Conservation (phyloP, 1,140 invertebrate genomes). For the Hypsibius dujardini region DNA sequence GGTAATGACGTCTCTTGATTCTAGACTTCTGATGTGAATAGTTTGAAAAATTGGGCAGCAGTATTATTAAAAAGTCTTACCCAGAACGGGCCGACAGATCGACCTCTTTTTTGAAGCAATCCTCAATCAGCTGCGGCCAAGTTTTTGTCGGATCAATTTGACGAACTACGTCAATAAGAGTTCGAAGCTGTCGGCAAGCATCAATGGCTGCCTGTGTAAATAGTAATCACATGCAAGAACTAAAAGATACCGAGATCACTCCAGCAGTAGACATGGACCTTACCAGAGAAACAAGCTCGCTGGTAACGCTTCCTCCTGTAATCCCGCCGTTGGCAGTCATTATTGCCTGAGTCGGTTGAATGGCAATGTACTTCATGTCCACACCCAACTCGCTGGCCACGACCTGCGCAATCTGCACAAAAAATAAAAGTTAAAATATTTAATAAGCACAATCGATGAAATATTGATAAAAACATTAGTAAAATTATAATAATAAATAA, state of each 20-base stretch:
- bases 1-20: no score
- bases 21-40: no score
- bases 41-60: no score
- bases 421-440: background rate
- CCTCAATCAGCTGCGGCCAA: background rate
- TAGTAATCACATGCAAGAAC: background rate
- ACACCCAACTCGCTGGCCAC: slow-evolving; percentile 32
- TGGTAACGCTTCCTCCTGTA: background rate
- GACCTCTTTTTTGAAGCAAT: background rate
- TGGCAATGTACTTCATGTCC: background rate
- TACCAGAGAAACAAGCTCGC: background rate
- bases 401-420: slow-evolving; percentile 31
- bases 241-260: slow-evolving; percentile 20
- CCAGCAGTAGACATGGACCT: background rate
- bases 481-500: no score
- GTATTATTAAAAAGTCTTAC: slow-evolving; percentile 31
- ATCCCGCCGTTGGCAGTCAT: background rate
- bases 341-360: background rate
- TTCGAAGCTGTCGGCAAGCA: background rate
- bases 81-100: slow-evolving; percentile 43
- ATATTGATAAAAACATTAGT: no score
- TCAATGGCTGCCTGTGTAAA: background rate
- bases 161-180: background rate
- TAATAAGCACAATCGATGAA: background rate
- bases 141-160: background rate